Conservation (phyloP, 2,113 vertebrate genomes). For the Muscicapa adusta region DNA sequence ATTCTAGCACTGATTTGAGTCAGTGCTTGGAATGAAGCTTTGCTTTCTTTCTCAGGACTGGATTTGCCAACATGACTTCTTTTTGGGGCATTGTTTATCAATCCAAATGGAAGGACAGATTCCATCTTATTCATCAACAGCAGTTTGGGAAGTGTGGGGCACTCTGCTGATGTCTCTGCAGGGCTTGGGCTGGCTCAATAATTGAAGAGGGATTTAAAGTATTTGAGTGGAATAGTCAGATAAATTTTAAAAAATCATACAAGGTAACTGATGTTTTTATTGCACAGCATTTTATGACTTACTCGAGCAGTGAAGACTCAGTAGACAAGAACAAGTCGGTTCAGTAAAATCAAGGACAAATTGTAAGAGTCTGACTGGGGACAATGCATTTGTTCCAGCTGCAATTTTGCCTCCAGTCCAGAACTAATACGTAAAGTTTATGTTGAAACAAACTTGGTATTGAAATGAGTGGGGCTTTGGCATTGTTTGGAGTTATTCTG, state of each 20-base stretch:
- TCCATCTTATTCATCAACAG: background rate
- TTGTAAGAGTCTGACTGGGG: background rate
- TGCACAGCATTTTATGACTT: background rate
- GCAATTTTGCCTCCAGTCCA: background rate
- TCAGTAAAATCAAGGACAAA: background rate
- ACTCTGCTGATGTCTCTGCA: background rate
- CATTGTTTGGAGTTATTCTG: background rate
- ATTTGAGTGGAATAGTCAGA: background rate
- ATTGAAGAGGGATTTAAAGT: background rate
- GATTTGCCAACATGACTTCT: background rate
- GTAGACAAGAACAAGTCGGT: background rate
- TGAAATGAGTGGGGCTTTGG: background rate
- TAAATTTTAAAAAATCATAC: background rate
- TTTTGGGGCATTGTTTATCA: background rate
- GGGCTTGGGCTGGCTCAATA: background rate
- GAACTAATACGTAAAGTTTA: background rate
- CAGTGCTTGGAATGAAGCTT: background rate
- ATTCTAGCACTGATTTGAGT: background rate
- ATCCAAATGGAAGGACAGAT: background rate
- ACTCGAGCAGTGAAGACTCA: background rate
- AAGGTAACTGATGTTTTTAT: background rate
- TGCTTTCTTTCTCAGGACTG: background rate
- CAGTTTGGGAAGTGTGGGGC: background rate
- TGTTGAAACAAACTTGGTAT: background rate
- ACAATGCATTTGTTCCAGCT: background rate